phyloP scores from a whole-genome alignment of 2,888 invertebrate genomes.

The Ypsolopha sequella region DNA sequence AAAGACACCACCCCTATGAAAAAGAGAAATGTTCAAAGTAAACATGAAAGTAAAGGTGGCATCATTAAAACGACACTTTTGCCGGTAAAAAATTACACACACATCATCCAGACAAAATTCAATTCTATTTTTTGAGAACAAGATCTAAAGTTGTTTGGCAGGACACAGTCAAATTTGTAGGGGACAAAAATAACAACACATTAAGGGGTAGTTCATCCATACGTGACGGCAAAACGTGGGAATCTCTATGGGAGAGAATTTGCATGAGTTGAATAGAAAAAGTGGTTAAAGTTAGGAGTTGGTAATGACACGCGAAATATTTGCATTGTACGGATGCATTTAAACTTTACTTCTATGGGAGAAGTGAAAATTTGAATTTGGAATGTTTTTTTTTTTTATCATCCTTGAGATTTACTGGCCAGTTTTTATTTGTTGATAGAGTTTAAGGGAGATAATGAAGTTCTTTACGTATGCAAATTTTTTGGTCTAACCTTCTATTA shows the following conservation, averaged over 20 bases:
- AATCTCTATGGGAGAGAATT: constrained; percentile 6
- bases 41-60: constrained; percentile 43
- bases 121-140: no score
- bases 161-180: not conserved
- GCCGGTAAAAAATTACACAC: not conserved
- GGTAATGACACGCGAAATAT: constrained; percentile 46
- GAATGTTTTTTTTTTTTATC: not conserved
- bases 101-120: not conserved
- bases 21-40: constrained; percentile 56
- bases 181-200: constrained; percentile 2
- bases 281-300: constrained; percentile 21
- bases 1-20: constrained; percentile 51
- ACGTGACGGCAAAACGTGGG: constrained; percentile 5
- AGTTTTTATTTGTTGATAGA: not conserved
- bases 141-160: no score
- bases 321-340: constrained; percentile 26
- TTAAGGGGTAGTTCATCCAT: not conserved
- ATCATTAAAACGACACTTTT: constrained; percentile 53
- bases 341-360: not conserved
- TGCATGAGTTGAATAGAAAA: constrained; percentile 1
- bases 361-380: not conserved
- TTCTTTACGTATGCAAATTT: no score
- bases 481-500: no score
- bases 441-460: no score
- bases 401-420: not conserved